Evolutionary conservation across 2,797 vertebrate genomes (phyloP).

Genomic region (Rhodeus uyekii): DNA sequence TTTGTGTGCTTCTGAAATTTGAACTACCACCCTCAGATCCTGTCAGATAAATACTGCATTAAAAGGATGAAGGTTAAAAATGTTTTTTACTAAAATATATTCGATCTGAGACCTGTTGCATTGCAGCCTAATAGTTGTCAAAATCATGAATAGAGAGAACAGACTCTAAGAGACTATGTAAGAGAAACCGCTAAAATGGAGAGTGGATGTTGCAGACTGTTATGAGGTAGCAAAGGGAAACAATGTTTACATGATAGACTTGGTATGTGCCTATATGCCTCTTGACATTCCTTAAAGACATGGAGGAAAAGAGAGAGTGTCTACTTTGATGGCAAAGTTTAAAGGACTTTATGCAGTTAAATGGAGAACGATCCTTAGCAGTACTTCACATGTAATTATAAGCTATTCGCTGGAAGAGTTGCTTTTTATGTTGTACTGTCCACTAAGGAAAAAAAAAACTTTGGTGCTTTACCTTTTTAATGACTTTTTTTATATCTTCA

Average conservation of each 20-base stretch:
- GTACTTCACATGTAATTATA: slow-evolving; percentile 62
- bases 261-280: slow-evolving; percentile 66
- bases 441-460: slow-evolving; percentile 34
- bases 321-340: slow-evolving; percentile 43
- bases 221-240: slow-evolving; percentile 42
- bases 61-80: slow-evolving; percentile 33
- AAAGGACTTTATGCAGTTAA: slow-evolving; percentile 40
- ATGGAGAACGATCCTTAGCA: slow-evolving; percentile 32
- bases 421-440: slow-evolving; percentile 47
- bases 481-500: slow-evolving; percentile 46
- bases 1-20: slow-evolving; percentile 9
- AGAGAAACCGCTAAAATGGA: slow-evolving; percentile 27
- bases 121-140: slow-evolving; percentile 1
- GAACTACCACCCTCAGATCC: slow-evolving; percentile 30
- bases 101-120: slow-evolving; percentile 21
- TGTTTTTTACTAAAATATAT: slow-evolving; percentile 20
- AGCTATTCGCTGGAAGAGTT: slow-evolving; percentile 49
- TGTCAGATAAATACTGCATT: slow-evolving; percentile 19
- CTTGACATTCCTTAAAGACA: slow-evolving; percentile 65
- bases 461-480: slow-evolving; percentile 64
- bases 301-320: slow-evolving; percentile 53
- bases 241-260: slow-evolving; percentile 65
- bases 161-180: slow-evolving; percentile 10
- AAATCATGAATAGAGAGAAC: slow-evolving; percentile 2
- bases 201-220: slow-evolving; percentile 51